Conservation (phyloP, 2,113 vertebrate species). For the Epinephelus fuscoguttatus region DNA sequence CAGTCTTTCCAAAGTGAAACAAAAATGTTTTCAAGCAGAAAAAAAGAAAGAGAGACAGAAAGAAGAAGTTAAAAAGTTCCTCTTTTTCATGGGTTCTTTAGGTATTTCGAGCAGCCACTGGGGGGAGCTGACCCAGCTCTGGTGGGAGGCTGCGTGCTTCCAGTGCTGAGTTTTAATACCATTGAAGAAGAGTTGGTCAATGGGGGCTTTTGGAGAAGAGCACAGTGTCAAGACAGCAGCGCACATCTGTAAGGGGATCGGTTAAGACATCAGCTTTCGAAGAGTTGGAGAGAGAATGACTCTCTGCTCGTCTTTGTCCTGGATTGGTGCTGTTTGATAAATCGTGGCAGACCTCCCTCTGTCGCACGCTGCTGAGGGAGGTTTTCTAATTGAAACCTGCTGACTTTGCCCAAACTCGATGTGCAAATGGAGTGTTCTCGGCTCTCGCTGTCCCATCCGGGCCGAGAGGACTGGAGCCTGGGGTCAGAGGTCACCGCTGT, state of each 20-base stretch:
- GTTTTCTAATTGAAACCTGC: constrained; percentile 33
- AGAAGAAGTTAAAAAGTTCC: constrained; percentile 68
- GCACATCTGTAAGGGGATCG: constrained; percentile 20
- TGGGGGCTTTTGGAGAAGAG: constrained; percentile 50
- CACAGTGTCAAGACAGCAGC: constrained; percentile 74
- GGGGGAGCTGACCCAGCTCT: constrained; percentile 60
- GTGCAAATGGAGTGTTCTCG: constrained; percentile 77
- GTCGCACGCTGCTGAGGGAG: constrained; percentile 1
- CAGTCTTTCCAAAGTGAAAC: constrained; percentile 75
- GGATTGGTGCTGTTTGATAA: constrained; percentile 34
- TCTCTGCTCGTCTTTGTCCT: constrained; percentile 10
- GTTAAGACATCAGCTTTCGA: constrained; percentile 81
- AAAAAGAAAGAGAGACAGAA: constrained; percentile 17
- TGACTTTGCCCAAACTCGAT: constrained; percentile 55
- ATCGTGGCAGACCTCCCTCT: constrained; percentile 55
- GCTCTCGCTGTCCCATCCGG: constrained; percentile 34
- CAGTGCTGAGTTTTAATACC: constrained; percentile 67
- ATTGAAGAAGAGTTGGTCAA: constrained; percentile 50
- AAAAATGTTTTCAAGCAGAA: constrained; percentile 64
- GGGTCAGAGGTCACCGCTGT: constrained; percentile 81
- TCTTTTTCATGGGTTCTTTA: constrained; percentile 56
- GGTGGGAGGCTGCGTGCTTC: constrained; percentile 56
- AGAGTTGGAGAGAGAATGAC: constrained; percentile 43
- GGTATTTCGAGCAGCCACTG: constrained; percentile 64
- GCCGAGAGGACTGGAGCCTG: constrained; percentile 59